Evolutionary conservation across 2,113 vertebrate genomes (phyloP).

Genomic region (Strigops habroptila): DNA sequence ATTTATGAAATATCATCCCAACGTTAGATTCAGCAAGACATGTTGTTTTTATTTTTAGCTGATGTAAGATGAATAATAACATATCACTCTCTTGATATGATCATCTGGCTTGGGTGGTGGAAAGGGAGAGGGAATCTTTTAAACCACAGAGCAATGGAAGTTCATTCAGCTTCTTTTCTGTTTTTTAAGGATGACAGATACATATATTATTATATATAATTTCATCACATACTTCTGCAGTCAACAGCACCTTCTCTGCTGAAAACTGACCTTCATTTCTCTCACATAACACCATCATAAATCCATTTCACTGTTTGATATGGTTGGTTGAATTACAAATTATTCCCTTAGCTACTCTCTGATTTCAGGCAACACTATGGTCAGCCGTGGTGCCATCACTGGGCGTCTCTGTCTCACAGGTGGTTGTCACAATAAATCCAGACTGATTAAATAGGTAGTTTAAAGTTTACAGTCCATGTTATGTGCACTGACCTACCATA

Average conservation of each 20-base stretch:
- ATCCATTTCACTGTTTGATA: slow-evolving; percentile 60
- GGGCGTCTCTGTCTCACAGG: not conserved
- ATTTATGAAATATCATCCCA: not conserved
- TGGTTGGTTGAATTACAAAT: slow-evolving; percentile 65
- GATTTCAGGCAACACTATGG: slow-evolving; percentile 27
- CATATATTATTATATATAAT: slow-evolving; percentile 22
- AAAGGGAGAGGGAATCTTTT: not conserved
- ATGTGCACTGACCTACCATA: not conserved
- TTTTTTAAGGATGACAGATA: slow-evolving; percentile 10
- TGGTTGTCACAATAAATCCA: slow-evolving; percentile 3
- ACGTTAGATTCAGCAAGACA: not conserved
- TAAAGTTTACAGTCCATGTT: slow-evolving; percentile 49
- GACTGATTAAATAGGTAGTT: slow-evolving; percentile 42
- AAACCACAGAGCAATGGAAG: not conserved
- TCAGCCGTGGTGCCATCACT: not conserved
- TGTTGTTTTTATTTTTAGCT: not conserved
- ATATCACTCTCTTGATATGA: not conserved
- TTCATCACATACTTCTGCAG: slow-evolving; percentile 48
- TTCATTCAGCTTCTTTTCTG: not conserved
- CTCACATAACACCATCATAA: slow-evolving; percentile 37
- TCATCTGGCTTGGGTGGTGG: not conserved
- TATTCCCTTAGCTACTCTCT: slow-evolving; percentile 43
- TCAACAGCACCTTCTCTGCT: slow-evolving; percentile 33
- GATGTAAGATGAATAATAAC: not conserved
- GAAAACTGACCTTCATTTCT: slow-evolving; percentile 66